Base-by-base conservation (phyloP, 1,140 invertebrate genomes). In the Tetragonula clypearis region DNA sequence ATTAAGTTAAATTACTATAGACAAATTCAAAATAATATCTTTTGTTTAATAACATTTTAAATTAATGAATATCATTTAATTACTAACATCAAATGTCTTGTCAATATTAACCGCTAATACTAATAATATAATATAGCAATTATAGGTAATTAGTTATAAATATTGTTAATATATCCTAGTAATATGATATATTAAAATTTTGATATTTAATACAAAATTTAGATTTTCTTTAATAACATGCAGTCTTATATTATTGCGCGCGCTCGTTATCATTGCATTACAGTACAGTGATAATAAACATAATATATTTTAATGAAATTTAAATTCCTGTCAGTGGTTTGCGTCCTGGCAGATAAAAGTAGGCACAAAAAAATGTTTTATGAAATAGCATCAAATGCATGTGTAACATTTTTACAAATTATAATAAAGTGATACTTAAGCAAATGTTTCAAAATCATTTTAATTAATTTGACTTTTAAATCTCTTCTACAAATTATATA, bases 331-430 rank as follows among this genome's bases (percentile, higher is more conserved):
- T 90, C 89, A 72, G 88, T 91, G 90, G 90, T 86, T 91, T 89
- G 90, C 90, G 89, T 91, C 84, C 82, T 86, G 90, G 90, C 90
- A 91, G 90, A 89, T 89, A 83, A 77, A 89, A 90, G 68, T 87
- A 12, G 81, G 80, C 73, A 73, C 53, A 65, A 19, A 65, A 75
- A 69, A 69, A 30, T 65, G 23, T 73, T 74, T 73, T 65, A 49
- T 56, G 35, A 73, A 19, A 6, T 58, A 78, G 71, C 19, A 66
- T 56, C 30, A 60, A 41, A 85, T 73, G 30, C 55, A 62, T 26
- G 17, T 58, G 23, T 68, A 55, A 78, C 58, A 58, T 49, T 65
- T 35, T 84, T 66, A 65, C 5, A 76, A 56, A 68, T 35, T 49
- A 82, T 72, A 77, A 72, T 58, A 66, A 87, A 77, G 49, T 66